Evolutionary conservation across 2,888 invertebrate species (phyloP).

Genomic region (Omphaloscelis lunosa): DNA sequence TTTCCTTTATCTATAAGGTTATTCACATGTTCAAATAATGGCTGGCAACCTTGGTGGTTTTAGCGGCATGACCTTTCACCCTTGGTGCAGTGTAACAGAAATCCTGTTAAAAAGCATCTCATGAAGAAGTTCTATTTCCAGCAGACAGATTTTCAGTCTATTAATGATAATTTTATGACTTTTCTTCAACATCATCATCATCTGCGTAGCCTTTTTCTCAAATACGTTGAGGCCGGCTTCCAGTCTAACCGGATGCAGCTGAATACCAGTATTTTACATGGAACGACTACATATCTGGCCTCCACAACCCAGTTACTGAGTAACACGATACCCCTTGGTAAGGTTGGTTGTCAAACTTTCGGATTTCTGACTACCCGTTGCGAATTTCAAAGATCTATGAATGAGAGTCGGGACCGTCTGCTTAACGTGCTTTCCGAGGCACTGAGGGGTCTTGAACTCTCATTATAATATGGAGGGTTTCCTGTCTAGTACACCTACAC

Average conservation of each 20-base stretch:
- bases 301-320: not conserved
- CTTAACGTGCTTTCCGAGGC: not conserved
- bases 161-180: too few species aligned
- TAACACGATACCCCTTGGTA: not conserved
- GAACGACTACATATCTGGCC: not conserved
- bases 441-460: not conserved
- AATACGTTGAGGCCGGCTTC: not conserved
- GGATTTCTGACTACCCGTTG: not conserved
- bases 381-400: not conserved
- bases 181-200: too few species aligned
- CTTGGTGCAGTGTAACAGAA: too few species aligned
- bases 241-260: not conserved
- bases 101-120: too few species aligned
- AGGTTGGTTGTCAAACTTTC: not conserved
- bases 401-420: not conserved
- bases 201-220: not conserved
- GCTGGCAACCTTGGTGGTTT: too few species aligned
- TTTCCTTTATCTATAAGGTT: too few species aligned
- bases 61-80: too few species aligned
- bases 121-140: too few species aligned
- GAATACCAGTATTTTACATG: not conserved
- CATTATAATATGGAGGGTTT: too few species aligned
- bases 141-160: too few species aligned
- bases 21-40: too few species aligned
- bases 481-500: too few species aligned